phyloP scores from a whole-genome alignment of 2,797 vertebrate genomes.

The Lutra lutra region DNA sequence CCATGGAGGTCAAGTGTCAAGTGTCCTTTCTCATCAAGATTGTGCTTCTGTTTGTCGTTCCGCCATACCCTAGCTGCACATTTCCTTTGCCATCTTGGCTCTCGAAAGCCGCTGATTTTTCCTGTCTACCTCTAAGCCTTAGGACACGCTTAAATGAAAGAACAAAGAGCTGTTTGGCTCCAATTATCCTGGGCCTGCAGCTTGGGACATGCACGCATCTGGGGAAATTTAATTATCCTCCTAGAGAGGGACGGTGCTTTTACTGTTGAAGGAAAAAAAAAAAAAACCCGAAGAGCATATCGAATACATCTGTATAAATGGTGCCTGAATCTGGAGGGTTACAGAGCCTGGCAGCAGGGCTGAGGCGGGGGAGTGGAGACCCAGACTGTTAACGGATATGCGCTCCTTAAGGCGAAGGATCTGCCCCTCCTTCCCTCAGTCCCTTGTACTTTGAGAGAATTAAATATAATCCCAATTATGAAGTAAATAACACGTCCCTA shows the following conservation, averaged over 20 bases:
- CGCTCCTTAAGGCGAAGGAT: background rate
- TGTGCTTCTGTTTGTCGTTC: background rate
- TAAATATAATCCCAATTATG: background rate
- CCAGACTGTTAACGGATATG: too few species aligned
- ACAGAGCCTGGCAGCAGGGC: background rate
- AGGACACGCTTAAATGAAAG: slow-evolving; percentile 62
- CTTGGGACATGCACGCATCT: background rate
- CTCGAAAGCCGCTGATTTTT: background rate
- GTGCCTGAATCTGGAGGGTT: background rate
- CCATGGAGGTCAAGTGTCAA: background rate
- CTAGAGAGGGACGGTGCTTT: slow-evolving; percentile 4
- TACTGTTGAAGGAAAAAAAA: background rate
- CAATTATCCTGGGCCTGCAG: slow-evolving; percentile 49
- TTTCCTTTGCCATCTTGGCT: background rate
- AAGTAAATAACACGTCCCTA: background rate
- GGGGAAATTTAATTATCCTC: slow-evolving; percentile 66
- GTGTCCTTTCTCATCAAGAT: background rate
- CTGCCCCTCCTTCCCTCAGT: background rate
- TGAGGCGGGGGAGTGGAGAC: background rate
- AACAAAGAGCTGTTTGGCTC: slow-evolving; percentile 61
- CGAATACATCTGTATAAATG: background rate
- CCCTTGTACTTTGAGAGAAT: background rate
- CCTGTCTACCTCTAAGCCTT: slow-evolving; percentile 32
- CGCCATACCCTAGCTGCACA: background rate
- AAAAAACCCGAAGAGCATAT: background rate